These are phyloP conservation scores for Sebastes reedi DNA, from an alignment of 2,797 vertebrate genomes.

Conservation along the genomic window DNA sequence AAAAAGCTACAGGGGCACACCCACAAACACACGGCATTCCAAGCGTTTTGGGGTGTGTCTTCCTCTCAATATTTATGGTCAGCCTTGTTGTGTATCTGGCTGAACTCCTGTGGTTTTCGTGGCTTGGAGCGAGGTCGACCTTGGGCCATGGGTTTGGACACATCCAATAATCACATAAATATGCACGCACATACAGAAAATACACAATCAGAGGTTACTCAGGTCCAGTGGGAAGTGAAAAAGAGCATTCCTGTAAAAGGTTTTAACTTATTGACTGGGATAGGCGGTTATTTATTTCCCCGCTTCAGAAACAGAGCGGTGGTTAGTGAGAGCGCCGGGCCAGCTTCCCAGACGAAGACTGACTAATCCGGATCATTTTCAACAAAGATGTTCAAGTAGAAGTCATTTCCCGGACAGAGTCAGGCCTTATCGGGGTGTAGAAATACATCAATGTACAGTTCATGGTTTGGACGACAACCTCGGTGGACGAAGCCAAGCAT, in stretches of 20 bases:
- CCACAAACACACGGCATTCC: not conserved
- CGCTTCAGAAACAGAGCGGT: not conserved
- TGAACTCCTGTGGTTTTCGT: constrained; percentile 37
- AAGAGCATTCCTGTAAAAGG: constrained; percentile 39
- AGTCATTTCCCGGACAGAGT: not conserved
- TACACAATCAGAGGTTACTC: constrained; percentile 10
- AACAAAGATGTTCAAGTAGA: constrained; percentile 1
- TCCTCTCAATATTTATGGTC: constrained; percentile 45
- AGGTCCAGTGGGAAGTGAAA: constrained; percentile 25
- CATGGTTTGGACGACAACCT: constrained; percentile 41
- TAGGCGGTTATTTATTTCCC: not conserved
- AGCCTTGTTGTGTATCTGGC: constrained; percentile 46
- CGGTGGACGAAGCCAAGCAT: constrained; percentile 15
- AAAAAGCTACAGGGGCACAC: not conserved
- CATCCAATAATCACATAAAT: constrained; percentile 4
- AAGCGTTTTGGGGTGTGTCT: constrained; percentile 20
- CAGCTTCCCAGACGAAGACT: constrained; percentile 23
- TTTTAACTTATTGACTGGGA: constrained; percentile 34
- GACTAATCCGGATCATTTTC: constrained; percentile 22
- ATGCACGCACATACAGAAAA: not conserved
- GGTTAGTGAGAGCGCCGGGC: constrained; percentile 21
- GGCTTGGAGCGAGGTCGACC: constrained; percentile 6
- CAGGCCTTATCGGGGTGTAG: constrained; percentile 13
- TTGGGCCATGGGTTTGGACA: constrained; percentile 21
- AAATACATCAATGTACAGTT: constrained; percentile 21